These are phyloP conservation scores for Ypsolopha sequella DNA, from an alignment of 2,888 invertebrate genomes.

Conservation along the genomic window DNA sequence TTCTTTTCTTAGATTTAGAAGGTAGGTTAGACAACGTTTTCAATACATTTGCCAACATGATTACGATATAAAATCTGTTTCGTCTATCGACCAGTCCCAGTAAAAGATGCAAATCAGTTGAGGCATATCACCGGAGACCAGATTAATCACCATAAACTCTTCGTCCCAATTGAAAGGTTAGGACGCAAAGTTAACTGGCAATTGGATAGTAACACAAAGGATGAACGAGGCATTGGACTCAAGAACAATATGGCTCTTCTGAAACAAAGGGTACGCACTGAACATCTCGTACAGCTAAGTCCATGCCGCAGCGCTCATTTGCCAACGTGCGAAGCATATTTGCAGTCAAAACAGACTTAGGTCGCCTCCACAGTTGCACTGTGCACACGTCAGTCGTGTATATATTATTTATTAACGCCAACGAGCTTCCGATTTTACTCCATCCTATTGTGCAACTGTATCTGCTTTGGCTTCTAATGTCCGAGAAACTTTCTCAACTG, in stretches of 20 bases:
- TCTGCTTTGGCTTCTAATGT: slow-evolving; percentile 53
- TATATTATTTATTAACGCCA: slow-evolving; percentile 66
- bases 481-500: slow-evolving; percentile 59
- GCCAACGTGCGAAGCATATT: neutral
- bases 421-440: slow-evolving; percentile 69
- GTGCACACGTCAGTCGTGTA: slow-evolving; percentile 58
- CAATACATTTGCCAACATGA: too few relatives aligned
- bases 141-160: slow-evolving; percentile 3
- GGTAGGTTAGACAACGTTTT: too few relatives aligned
- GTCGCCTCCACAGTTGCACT: slow-evolving; percentile 36
- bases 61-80: too few relatives aligned
- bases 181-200: slow-evolving; percentile 1
- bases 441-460: slow-evolving; percentile 66
- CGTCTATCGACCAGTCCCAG: too few relatives aligned
- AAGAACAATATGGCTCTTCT: neutral
- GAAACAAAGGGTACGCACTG: neutral
- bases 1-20: neutral
- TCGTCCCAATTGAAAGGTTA: slow-evolving; percentile 4
- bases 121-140: neutral
- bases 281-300: neutral
- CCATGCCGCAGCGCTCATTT: too few relatives aligned
- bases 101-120: neutral
- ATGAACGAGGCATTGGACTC: neutral
- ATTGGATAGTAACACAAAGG: slow-evolving; percentile 37
- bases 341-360: slow-evolving; percentile 65